Evolutionary conservation across 2,113 vertebrate genomes (phyloP), one percentile per base, ranked within the genome.

Genomic region (Ariopsis seemanni): DNA sequence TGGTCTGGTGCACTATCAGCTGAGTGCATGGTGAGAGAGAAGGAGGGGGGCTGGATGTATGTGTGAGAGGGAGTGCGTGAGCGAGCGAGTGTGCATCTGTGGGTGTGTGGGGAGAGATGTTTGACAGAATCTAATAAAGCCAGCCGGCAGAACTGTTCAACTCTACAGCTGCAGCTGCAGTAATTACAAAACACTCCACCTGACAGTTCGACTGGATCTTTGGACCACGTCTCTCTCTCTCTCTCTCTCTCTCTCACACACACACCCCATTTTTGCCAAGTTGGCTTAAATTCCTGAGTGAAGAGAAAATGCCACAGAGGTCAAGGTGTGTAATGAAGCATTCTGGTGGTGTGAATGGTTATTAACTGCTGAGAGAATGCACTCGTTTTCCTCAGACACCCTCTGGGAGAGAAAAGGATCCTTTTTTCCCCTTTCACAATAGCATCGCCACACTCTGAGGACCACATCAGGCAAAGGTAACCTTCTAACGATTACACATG

Each of bases 121-220:
- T 87, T 86, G 85, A 89, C 85, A 88, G 88, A 91, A 91, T 90
- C 87, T 89, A 90, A 91, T 91, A 91, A 89, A 91, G 90, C 87
- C 83, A 85, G 86, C 80, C 86, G 82, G 75, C 85, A 90, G 88
- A 90, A 85, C 85, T 84, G 87, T 88, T 88, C 84, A 79, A 87
- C 87, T 87, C 89, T 90, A 89, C 86, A 90, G 88, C 88, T 82
- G 84, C 69, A 84, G 77, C 87, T 86, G 77, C 90, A 87, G 90
- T 91, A 91, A 92, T 92, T 91, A 91, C 90, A 90, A 90, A 92
- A 92, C 90, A 87, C 60, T 90, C 87, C 91, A 92, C 86, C 91
- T 90, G 91, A 90, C 91, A 90, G 90, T 90, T 89, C 88, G 88
- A 78, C 69, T 57, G 72, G 67, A 53, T 72, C 85, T 58, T 48